Conservation (phyloP, 2,113 vertebrate species). For the Semicossyphus pulcher region DNA sequence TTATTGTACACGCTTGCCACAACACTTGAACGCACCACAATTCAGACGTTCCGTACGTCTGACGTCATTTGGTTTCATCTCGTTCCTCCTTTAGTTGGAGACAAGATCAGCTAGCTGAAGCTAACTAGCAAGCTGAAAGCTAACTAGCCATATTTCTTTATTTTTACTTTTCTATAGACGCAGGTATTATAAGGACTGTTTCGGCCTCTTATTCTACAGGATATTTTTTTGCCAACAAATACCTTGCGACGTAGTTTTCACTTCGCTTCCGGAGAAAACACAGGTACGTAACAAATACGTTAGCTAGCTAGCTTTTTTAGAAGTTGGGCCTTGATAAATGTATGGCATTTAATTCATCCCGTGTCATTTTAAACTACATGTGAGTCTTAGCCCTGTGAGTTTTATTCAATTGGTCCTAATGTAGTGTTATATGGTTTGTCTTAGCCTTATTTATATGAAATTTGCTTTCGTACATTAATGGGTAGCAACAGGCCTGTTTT, state of each 20-base stretch:
- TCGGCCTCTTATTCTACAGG: neutral
- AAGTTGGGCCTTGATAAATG: constrained; percentile 36
- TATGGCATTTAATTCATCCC: neutral
- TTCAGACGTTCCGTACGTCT: constrained; percentile 3
- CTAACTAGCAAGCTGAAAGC: constrained; percentile 17
- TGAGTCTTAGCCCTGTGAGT: rapidly evolving
- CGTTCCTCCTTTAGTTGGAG: constrained; percentile 18
- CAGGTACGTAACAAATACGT: constrained; percentile 62
- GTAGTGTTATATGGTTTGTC: rapidly evolving
- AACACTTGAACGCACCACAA: constrained; percentile 9
- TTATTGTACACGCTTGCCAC: too few species aligned
- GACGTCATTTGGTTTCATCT: constrained; percentile 46
- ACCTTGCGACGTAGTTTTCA: neutral
- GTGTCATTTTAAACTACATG: rapidly evolving
- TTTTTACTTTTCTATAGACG: neutral
- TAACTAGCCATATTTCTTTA: neutral
- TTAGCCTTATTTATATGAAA: neutral
- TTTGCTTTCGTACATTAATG: neutral
- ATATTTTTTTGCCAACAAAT: neutral
- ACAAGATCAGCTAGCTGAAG: constrained; percentile 11
- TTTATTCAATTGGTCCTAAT: rapidly evolving
- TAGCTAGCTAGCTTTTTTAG: constrained; percentile 40
- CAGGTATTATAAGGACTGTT: rapidly evolving
- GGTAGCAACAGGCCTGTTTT: constrained; percentile 40
- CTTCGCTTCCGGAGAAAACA: constrained; percentile 32